phyloP scores from a whole-genome alignment of 2,888 invertebrate genomes.

The Pseudolycoriella hygida region DNA sequence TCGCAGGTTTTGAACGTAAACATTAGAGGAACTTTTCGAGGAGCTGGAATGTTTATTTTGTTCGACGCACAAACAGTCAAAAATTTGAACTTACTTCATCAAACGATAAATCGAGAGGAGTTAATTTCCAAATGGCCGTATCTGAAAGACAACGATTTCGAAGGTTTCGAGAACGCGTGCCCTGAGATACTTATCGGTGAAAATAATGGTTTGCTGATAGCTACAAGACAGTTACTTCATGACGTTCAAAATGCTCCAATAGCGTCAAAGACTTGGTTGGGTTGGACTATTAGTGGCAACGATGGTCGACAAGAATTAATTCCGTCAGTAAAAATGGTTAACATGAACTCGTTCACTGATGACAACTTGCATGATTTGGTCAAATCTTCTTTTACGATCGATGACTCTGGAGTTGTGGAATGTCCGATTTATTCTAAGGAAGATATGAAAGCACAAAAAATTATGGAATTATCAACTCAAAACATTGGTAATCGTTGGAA shows the following conservation, averaged over 20 bases:
- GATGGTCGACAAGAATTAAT: background rate
- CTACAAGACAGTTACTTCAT: conserved; percentile 4
- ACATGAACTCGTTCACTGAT: background rate
- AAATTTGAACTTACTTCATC: background rate
- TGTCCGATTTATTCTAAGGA: background rate
- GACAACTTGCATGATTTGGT: background rate
- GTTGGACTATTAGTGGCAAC: conserved; percentile 10
- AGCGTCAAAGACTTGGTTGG: conserved; percentile 11
- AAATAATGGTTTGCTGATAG: conserved; percentile 6
- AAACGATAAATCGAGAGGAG: background rate
- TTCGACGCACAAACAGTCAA: background rate
- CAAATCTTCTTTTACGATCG: background rate
- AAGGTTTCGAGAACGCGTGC: background rate
- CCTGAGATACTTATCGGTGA: conserved; percentile 7
- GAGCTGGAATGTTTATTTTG: background rate
- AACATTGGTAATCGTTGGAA: background rate
- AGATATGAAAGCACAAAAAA: background rate
- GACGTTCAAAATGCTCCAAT: conserved; percentile 8
- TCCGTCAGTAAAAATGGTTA: conserved; percentile 1
- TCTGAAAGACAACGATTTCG: background rate
- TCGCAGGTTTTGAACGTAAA: background rate
- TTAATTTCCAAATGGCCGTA: background rate
- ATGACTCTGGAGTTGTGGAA: background rate
- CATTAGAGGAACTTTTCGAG: background rate
- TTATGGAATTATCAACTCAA: background rate